Evolutionary conservation across 2,888 invertebrate genomes (phyloP).

Genomic region (Macropis europaea): DNA sequence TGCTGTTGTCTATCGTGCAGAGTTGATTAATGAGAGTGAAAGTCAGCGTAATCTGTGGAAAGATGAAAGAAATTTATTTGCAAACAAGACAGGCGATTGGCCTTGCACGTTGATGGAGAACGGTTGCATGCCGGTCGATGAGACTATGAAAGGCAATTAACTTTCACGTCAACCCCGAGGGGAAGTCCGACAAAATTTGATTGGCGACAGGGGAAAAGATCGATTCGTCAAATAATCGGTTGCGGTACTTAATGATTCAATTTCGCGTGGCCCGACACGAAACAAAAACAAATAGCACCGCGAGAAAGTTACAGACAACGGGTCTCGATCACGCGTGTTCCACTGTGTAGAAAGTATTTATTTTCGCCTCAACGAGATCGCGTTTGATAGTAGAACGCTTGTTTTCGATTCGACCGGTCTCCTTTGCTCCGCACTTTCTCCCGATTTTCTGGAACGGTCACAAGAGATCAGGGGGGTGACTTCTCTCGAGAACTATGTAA

Average conservation of each 20-base stretch:
- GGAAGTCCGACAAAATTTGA: not conserved
- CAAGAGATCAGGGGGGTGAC: not conserved
- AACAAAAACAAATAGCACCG: conserved; percentile 36
- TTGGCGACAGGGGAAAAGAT: too few species aligned
- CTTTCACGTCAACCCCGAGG: conserved; percentile 17
- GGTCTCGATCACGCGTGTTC: conserved; percentile 40
- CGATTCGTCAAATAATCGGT: too few species aligned
- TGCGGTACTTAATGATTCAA: too few species aligned
- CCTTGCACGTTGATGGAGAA: not conserved
- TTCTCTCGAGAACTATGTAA: not conserved
- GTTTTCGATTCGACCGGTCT: conserved; percentile 27
- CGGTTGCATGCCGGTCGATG: not conserved
- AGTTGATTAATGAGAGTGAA: conserved; percentile 24
- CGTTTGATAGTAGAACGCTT: conserved; percentile 44
- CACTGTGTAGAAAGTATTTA: conserved; percentile 56
- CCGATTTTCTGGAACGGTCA: conserved; percentile 27
- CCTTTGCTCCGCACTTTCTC: conserved; percentile 50
- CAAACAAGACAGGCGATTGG: not conserved
- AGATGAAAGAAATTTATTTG: not conserved
- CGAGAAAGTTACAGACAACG: conserved; percentile 57
- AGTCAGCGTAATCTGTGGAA: conserved; percentile 24
- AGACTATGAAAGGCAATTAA: not conserved
- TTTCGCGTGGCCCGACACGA: conserved; percentile 29
- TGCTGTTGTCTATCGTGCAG: not conserved
- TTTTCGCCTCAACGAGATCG: conserved; percentile 41